Base-by-base conservation (phyloP, 2,888 invertebrate species). In the Mallateleia sp. region DNA sequence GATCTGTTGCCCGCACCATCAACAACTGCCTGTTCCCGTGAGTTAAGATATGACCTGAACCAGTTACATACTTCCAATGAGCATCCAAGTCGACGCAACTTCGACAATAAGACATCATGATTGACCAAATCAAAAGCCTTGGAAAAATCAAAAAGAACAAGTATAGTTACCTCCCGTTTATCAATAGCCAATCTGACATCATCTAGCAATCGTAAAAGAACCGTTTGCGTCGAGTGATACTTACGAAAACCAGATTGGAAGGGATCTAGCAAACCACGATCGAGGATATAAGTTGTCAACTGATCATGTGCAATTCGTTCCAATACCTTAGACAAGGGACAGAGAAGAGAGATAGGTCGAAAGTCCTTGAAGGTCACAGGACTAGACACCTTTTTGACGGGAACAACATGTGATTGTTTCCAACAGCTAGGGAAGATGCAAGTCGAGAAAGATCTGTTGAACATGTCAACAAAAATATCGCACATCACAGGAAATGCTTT, bases 281-380 rank as follows among this genome's bases (percentile, higher is more conserved):
- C n/a, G 8, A 60, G 14, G 3, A 77, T 1, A 32, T 60, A 77
- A 0, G 6, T 0, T 3, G 15, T 24, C 0, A 87, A 11, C 28
- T 84, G 83, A 18, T 52, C 47, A n/a, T 47, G 32, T 1, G 75
- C 74, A 0, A 83, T 2, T 11, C 58, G 38, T 38, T 87, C 82
- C 1, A 87, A 54, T 0, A 77, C 58, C 42, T 87, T 83, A 2
- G 87, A 83, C 0, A 83, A 15, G 5, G 60, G 47, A 15, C 71
- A 69, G 1, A 82, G 47, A 0, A 75, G 22, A 2, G 79, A 22
- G 6, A 83, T 83, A 6, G 58, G 83, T 22, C 56, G 34, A 34
- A 42, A 74, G 14, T 85, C 85, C 5, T 71, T 28, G 15, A 28
- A 38, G 2, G 54, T 11, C 0, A 34, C 15, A 2, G 71, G 71